Conservation (phyloP, 2,888 invertebrate species). For the Cataglyphis rosenhaueri region DNA sequence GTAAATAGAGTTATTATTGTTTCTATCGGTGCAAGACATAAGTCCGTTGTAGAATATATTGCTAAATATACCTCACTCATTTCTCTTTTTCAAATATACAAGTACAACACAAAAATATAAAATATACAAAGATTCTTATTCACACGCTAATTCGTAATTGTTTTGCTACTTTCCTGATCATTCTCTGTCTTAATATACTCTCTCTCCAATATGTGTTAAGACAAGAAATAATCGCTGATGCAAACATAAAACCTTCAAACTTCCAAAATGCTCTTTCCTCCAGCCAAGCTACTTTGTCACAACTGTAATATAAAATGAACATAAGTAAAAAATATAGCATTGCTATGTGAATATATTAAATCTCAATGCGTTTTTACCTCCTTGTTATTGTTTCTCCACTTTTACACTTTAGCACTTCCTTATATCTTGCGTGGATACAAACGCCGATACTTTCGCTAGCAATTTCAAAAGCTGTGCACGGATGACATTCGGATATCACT, state of each 20-base stretch:
- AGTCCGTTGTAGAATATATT: constrained; percentile 75
- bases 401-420: constrained; percentile 93
- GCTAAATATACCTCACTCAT: constrained; percentile 82
- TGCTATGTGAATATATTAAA: background rate
- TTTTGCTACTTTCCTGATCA: constrained; percentile 82
- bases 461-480: constrained; percentile 95
- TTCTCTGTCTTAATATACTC: constrained; percentile 80
- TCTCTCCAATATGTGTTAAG: constrained; percentile 83
- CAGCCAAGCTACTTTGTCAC: constrained; percentile 93
- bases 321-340: background rate
- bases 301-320: constrained; percentile 87
- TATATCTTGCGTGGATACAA: constrained; percentile 93
- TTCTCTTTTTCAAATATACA: constrained; percentile 37
- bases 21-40: constrained; percentile 87
- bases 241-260: constrained; percentile 91
- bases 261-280: constrained; percentile 95
- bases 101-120: constrained; percentile 8
- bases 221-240: constrained; percentile 88
- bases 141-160: constrained; percentile 81
- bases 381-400: constrained; percentile 93
- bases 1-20: constrained; percentile 89
- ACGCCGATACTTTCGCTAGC: constrained; percentile 93
- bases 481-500: constrained; percentile 92
- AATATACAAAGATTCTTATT: constrained; percentile 40
- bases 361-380: constrained; percentile 86